Evolutionary conservation across 1,140 invertebrate species (phyloP), one percentile per base, ranked within the genome.

Genomic region (Lepidotrigona ventralis): DNA sequence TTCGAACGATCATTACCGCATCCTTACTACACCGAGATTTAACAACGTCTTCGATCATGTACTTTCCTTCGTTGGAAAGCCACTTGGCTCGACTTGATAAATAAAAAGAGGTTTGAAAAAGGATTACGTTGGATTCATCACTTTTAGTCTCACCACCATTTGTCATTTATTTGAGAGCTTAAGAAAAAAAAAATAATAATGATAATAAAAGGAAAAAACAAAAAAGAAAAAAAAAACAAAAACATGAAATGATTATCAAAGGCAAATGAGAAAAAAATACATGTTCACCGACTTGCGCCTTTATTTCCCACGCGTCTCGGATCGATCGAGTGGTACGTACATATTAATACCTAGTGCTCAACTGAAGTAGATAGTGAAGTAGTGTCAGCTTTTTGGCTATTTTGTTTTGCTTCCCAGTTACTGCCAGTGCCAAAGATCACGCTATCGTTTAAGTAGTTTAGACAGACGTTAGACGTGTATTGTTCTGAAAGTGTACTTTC

Each of bases 261-360:
- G 68, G 82, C 73, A 86, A 81, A 78, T 83, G 66, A 79, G 71
- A 85, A 85, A 92, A 92, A 90, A 92, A 86, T 88, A 91, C 91
- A 93, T 94, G 91, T 93, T 94, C 91, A 94, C 89, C 93, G 91
- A 93, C 91, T 93, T 94, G 92, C 93, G 93, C 90, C 92, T 94
- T 94, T 94, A 93, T 94, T 94, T 94, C 93, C 92, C 93, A 94
- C 93, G 93, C 93, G 93, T 94, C 93, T 94, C 92, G 93, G 93
- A 94, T 92, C 90, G 90, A 94, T 94, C 93, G 93, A 94, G 93
- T 94, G 93, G 93, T 94, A 94, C 89, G 93, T 94, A 94, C 94
- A 86, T 89, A 91, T 87, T 86, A 83, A 86, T 90, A 91, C 85
- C 33, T 81, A 88, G 89, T 79, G 81, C 85, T 33, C 79, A 75